phyloP scores from a whole-genome alignment of 2,113 vertebrate species.

The Lontra canadensis region DNA sequence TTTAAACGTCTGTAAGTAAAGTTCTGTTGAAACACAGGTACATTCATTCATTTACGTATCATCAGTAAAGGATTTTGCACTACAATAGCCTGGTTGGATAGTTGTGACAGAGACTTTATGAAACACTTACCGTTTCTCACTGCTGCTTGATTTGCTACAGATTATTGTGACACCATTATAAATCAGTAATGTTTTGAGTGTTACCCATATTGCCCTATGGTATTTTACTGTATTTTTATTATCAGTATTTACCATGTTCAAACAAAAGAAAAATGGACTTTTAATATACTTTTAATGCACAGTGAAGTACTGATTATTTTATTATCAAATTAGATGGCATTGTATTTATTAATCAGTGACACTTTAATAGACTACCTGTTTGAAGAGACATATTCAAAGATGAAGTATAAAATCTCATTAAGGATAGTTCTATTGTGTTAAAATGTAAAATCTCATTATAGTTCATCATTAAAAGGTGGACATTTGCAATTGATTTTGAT shows the following conservation, averaged over 20 bases:
- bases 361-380: background rate
- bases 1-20: background rate
- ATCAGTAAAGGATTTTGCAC: background rate
- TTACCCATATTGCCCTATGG: background rate
- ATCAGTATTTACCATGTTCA: background rate
- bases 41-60: background rate
- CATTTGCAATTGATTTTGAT: slow-evolving; percentile 12
- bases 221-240: background rate
- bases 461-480: background rate
- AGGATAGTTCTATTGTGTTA: background rate
- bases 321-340: background rate
- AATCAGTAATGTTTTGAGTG: background rate
- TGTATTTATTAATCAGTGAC: background rate
- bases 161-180: background rate
- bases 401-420: slow-evolving; percentile 41
- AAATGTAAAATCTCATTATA: slow-evolving; percentile 9
- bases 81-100: background rate
- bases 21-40: background rate
- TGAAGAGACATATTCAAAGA: background rate
- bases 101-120: background rate
- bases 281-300: background rate
- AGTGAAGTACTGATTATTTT: background rate
- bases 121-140: background rate
- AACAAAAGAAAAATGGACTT: slow-evolving; percentile 31
- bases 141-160: background rate